Conservation (phyloP, 2,113 vertebrate genomes). For the Hassar affinis region DNA sequence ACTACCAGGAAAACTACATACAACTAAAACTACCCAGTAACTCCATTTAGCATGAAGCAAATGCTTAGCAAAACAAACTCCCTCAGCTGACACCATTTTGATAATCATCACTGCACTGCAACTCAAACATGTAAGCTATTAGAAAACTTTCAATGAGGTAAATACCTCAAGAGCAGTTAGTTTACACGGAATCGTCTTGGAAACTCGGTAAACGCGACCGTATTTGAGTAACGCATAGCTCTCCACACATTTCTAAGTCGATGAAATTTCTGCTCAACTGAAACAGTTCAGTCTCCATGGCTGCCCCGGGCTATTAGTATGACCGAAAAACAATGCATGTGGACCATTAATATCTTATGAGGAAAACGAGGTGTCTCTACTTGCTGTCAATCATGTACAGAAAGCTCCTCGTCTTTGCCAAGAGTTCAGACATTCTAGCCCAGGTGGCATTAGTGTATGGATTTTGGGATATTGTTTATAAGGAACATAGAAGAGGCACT, state of each 20-base stretch:
- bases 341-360: constrained; percentile 11
- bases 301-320: background rate
- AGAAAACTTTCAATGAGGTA: background rate
- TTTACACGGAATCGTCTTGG: background rate
- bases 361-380: constrained; percentile 8
- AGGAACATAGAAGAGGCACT: background rate
- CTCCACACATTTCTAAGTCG: background rate
- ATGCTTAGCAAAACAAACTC: background rate
- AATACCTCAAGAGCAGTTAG: background rate
- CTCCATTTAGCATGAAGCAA: background rate
- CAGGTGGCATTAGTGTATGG: background rate
- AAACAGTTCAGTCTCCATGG: background rate
- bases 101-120: background rate
- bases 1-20: background rate
- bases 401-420: background rate
- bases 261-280: constrained; percentile 1
- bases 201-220: background rate
- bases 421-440: background rate
- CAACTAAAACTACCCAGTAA: background rate
- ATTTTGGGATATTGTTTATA: background rate
- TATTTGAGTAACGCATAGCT: background rate
- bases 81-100: background rate
- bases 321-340: background rate
- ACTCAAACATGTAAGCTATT: background rate
- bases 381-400: background rate